Conservation (phyloP, 2,888 invertebrate genomes). For the Meandrusa payeni region DNA sequence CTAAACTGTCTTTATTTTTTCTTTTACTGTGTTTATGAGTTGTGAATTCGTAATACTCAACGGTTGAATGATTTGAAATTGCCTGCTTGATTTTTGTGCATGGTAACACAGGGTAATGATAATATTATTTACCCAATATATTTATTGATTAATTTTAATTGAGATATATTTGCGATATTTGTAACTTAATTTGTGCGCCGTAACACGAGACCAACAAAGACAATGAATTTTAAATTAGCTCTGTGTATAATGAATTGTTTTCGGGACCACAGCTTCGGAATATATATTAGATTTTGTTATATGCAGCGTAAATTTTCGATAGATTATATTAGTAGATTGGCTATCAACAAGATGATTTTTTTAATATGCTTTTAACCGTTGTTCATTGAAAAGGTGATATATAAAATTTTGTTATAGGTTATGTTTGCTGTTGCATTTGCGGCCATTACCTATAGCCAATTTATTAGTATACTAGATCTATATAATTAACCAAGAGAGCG, state of each 20-base stretch:
- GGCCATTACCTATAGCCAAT: too few species aligned
- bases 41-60: slow-evolving; percentile 48
- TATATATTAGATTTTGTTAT: slow-evolving; percentile 36
- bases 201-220: slow-evolving; percentile 39
- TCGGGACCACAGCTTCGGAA: slow-evolving; percentile 54
- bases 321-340: too few species aligned
- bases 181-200: slow-evolving; percentile 19
- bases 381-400: too few species aligned
- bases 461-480: too few species aligned
- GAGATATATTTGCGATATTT: slow-evolving; percentile 21
- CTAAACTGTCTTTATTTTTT: slow-evolving; percentile 32
- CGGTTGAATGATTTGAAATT: slow-evolving; percentile 42
- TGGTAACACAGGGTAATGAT: slow-evolving; percentile 60
- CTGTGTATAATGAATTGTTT: slow-evolving; percentile 38
- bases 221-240: slow-evolving; percentile 45
- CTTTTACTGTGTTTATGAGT: too few species aligned
- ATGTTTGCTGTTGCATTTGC: too few species aligned
- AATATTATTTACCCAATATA: slow-evolving; percentile 41
- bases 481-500: too few species aligned
- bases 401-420: too few species aligned
- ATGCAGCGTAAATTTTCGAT: slow-evolving; percentile 23
- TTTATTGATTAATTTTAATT: slow-evolving; percentile 23
- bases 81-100: slow-evolving; percentile 40
- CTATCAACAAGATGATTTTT: too few species aligned
- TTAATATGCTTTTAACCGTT: too few species aligned